phyloP scores from a whole-genome alignment of 1,140 invertebrate species.

The Brachionus angularis region DNA sequence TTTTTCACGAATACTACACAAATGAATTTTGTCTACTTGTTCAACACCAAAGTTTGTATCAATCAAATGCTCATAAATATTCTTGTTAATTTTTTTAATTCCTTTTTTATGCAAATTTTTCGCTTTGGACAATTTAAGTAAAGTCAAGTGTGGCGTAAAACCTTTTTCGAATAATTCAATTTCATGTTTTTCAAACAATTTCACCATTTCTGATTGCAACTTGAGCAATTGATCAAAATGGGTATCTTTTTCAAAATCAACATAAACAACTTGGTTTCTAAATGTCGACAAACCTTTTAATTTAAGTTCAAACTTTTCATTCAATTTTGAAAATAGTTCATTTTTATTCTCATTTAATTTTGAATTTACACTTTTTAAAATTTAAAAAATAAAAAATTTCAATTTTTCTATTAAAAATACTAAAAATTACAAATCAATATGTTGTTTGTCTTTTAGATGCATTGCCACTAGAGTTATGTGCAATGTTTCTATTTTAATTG shows the following conservation, averaged over 20 bases:
- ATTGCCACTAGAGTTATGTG: constrained; percentile 17
- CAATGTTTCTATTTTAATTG: constrained; percentile 2
- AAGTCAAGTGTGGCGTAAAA: constrained; percentile 20
- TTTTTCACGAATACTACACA: constrained; percentile 35
- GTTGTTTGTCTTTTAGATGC: not conserved
- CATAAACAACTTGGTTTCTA: constrained; percentile 21
- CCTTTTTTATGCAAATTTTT: constrained; percentile 24
- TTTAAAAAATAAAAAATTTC: not conserved
- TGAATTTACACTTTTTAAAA: too few relatives aligned
- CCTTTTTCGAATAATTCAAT: constrained; percentile 7
- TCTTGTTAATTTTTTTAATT: constrained; percentile 32
- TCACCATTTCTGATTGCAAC: constrained; percentile 5
- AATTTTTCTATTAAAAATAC: not conserved
- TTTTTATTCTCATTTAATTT: not conserved
- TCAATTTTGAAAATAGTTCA: not conserved
- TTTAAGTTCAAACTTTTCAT: not conserved
- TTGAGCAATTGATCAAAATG: constrained; percentile 7
- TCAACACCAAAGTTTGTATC: constrained; percentile 12
- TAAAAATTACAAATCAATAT: constrained; percentile 23
- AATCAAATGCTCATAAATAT: not conserved
- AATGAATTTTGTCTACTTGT: not conserved
- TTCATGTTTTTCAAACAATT: not conserved
- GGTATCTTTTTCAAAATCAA: constrained; percentile 12
- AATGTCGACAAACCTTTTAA: constrained; percentile 32
- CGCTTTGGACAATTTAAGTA: constrained; percentile 32